Conservation (phyloP, 1,140 invertebrate species). For the Drosophila jambulina region DNA sequence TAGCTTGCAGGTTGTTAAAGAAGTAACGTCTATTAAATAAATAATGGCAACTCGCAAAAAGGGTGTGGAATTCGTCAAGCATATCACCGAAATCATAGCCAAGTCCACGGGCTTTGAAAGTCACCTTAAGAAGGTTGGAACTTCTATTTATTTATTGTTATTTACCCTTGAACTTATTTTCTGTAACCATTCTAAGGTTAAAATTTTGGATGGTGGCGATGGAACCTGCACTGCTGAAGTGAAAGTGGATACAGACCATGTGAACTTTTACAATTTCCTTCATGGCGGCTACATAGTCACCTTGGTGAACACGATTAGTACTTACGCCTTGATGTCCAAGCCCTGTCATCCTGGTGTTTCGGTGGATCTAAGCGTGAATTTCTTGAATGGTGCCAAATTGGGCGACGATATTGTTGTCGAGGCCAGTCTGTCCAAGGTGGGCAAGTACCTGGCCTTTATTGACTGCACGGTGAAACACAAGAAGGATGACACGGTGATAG, state of each 20-base stretch:
- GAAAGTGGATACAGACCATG: conserved; percentile 90
- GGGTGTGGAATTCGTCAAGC: conserved; percentile 71
- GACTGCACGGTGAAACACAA: conserved; percentile 92
- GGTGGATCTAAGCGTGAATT: conserved; percentile 91
- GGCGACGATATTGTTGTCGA: conserved; percentile 93
- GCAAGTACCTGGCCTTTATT: conserved; percentile 92
- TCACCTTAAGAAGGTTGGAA: conserved; percentile 65
- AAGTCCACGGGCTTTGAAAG: conserved; percentile 70
- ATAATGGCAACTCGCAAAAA: conserved; percentile 70
- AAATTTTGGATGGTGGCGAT: conserved; percentile 88
- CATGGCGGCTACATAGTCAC: conserved; percentile 94
- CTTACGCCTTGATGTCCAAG: conserved; percentile 91
- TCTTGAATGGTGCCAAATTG: conserved; percentile 89
- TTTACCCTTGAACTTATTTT: neutral
- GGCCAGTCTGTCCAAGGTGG: conserved; percentile 91
- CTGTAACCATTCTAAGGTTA: conserved; percentile 86
- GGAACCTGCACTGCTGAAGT: conserved; percentile 91
- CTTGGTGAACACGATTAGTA: conserved; percentile 93
- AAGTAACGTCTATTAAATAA: conserved; percentile 14
- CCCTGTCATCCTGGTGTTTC: conserved; percentile 89
- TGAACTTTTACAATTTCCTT: conserved; percentile 90
- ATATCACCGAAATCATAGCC: conserved; percentile 74
- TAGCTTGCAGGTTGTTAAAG: neutral
- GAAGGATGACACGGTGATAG: conserved; percentile 89
- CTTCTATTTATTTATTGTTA: neutral